Conservation (phyloP, 2,797 vertebrate species). For the Lepidocolaptes lacrymiger region DNA sequence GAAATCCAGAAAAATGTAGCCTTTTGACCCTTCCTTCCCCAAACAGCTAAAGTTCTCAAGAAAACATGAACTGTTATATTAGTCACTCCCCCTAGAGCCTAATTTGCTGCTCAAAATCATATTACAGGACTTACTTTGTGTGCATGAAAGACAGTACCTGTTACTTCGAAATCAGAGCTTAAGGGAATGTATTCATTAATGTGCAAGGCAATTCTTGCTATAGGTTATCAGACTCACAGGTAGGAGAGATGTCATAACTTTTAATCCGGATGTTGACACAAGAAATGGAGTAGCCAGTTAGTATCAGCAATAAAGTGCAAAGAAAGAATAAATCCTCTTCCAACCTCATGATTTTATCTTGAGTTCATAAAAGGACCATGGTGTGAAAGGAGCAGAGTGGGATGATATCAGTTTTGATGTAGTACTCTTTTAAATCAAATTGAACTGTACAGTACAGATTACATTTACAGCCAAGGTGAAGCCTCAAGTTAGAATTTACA, state of each 20-base stretch:
- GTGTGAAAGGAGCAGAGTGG: not conserved
- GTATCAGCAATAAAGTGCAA: not conserved
- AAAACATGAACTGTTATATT: slow-evolving; percentile 31
- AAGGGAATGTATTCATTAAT: not conserved
- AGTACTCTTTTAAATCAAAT: not conserved
- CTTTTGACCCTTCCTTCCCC: not conserved
- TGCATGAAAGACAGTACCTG: not conserved
- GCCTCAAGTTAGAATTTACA: not conserved
- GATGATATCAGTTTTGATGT: not conserved
- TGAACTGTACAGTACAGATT: not conserved
- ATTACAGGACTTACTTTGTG: not conserved
- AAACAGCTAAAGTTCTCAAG: slow-evolving; percentile 42
- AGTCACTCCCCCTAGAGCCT: not conserved
- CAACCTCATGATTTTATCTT: not conserved
- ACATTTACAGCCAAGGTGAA: not conserved
- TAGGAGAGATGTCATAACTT: not conserved
- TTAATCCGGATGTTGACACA: not conserved
- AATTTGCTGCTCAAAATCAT: not conserved
- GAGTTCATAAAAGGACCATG: not conserved
- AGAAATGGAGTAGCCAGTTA: not conserved
- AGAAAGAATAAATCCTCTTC: not conserved
- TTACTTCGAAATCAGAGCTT: not conserved
- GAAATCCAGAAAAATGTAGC: slow-evolving; percentile 30
- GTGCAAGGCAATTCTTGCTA: not conserved
- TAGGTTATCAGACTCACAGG: not conserved